phyloP scores from a whole-genome alignment of 2,113 vertebrate species.

The Thunnus thynnus region DNA sequence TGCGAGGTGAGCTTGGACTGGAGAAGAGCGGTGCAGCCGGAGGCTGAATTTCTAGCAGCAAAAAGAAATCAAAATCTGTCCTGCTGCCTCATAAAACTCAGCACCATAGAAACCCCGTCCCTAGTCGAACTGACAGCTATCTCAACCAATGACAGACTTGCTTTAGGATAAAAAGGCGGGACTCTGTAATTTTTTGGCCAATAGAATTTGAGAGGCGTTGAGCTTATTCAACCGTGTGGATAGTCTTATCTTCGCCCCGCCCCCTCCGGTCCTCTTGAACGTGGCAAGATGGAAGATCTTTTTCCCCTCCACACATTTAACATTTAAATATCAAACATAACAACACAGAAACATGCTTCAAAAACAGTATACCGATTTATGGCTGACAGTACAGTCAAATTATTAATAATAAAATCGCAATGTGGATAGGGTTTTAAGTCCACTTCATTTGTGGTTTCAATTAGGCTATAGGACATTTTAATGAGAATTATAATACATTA shows the following conservation, averaged over 20 bases:
- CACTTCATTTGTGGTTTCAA: neutral
- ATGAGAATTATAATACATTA: too few species aligned
- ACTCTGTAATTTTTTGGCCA: neutral
- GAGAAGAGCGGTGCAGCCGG: neutral
- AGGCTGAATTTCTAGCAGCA: conserved; percentile 11
- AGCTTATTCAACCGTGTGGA: conserved; percentile 80
- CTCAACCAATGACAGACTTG: conserved; percentile 29
- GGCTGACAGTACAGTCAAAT: neutral
- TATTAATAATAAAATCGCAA: neutral
- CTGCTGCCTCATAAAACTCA: conserved; percentile 63
- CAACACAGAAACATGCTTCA: neutral
- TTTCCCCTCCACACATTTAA: too few species aligned
- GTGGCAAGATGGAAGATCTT: conserved; percentile 80
- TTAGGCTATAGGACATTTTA: too few species aligned
- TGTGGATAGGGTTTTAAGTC: neutral
- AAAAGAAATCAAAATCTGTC: conserved; percentile 61
- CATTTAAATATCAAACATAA: neutral
- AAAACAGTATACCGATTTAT: neutral
- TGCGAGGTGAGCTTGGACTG: neutral
- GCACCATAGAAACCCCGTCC: conserved; percentile 41
- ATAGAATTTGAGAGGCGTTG: conserved; percentile 42
- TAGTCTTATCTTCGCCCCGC: conserved; percentile 51
- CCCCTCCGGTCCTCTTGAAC: conserved; percentile 67
- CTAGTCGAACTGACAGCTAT: conserved; percentile 11
- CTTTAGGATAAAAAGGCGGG: conserved; percentile 4